Evolutionary conservation across 2,797 vertebrate genomes (phyloP).

Genomic region (Platyrinchus mystaceus): DNA sequence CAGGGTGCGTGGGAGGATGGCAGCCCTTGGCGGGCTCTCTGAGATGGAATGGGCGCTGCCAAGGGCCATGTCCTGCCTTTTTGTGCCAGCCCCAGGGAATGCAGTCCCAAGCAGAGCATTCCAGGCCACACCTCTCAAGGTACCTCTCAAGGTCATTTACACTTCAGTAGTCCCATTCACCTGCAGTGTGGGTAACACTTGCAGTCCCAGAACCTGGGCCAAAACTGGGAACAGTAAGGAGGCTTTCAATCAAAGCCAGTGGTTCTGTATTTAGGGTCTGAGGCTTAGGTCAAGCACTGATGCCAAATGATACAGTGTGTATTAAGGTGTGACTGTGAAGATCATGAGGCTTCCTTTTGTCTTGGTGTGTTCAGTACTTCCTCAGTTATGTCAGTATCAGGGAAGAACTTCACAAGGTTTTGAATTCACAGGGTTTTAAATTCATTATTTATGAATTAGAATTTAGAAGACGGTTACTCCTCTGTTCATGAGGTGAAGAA

Average conservation of each 20-base stretch:
- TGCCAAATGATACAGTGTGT: background rate
- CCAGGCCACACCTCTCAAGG: background rate
- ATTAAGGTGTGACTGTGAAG: background rate
- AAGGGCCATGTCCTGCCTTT: background rate
- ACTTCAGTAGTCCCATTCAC: background rate
- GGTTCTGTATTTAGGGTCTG: background rate
- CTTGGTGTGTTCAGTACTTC: background rate
- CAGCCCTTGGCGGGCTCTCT: background rate
- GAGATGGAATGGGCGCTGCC: fast-evolving
- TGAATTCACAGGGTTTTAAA: background rate
- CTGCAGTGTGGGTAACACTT: background rate
- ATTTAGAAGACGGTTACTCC: background rate
- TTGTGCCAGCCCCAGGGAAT: background rate
- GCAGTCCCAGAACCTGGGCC: background rate
- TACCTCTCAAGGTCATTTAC: background rate
- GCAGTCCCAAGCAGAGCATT: background rate
- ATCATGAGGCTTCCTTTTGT: background rate
- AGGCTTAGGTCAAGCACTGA: background rate
- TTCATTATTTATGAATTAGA: background rate
- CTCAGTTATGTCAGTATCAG: background rate
- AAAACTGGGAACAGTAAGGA: background rate
- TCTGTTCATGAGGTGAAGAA: background rate
- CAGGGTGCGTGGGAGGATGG: background rate
- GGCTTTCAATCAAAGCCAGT: background rate
- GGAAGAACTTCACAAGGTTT: background rate